Base-by-base conservation (phyloP, 1,140 invertebrate genomes). In the Zaprionus capensis region DNA sequence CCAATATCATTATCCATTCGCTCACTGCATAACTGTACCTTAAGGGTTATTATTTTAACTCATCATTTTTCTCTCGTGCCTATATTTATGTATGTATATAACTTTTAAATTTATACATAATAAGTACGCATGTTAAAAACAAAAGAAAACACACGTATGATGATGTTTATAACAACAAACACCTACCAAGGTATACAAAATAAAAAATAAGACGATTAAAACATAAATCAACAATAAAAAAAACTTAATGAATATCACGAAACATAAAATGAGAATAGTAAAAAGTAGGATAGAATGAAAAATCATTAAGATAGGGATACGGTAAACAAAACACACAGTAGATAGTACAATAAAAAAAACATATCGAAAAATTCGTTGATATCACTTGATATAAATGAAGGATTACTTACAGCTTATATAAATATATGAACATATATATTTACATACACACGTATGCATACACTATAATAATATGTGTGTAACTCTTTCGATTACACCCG, bases 281-380 rank as follows among this genome's bases (percentile, higher is more conserved):
- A 38, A 34, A 20, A 4, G 2, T 34, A 12, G 38, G 20, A 56
- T 5, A 26, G 7, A 28, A 55, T 55, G 1, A 28, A 31, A 56
- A 26, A 31, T 15, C 14, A 26, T 56, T 5, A 56, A 56, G 2
- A n/a, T 12, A 7, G n/a, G 15, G 3, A 31, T n/a, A 56, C 1
- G n/a, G 65, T 66, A 56, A 36, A 65, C 26, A 17, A 15, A 73
- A 73, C 68, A 82, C 58, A 7, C 28, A 9, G 28, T 9, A 17
- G 36, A 46, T 70, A 64, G 7, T 64, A 72, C 59, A 17, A 15
- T 55, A 49, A 66, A 73, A 66, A 71, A 67, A 76, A 81, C 70
- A 79, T 79, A 83, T 66, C 56, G 71, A 88, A 90, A 87, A 90
- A 90, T 90, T 90, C 85, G 85, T 90, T 90, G 85, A 90, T 90